Evolutionary conservation across 1,140 invertebrate genomes (phyloP).

Genomic region (Polyergus mexicanus): DNA sequence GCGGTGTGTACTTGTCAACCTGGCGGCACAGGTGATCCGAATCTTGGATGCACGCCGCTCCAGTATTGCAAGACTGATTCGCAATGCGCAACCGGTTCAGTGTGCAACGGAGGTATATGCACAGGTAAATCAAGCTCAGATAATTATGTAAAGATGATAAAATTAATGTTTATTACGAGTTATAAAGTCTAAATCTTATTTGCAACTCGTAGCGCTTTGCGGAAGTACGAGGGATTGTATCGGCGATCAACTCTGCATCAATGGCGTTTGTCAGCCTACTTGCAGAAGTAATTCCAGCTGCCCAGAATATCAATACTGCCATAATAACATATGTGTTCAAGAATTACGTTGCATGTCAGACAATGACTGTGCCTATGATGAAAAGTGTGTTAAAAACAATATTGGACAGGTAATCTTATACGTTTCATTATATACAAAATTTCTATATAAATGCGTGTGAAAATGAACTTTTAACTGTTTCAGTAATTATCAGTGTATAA

Average conservation of each 20-base stretch:
- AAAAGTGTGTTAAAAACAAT: slow-evolving; percentile 90
- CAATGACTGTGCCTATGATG: slow-evolving; percentile 90
- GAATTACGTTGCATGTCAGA: slow-evolving; percentile 91
- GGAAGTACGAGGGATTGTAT: slow-evolving; percentile 93
- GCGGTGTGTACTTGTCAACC: slow-evolving; percentile 93
- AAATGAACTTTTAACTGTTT: slow-evolving; percentile 1
- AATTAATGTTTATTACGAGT: background rate
- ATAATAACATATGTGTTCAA: slow-evolving; percentile 93
- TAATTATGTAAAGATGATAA: background rate
- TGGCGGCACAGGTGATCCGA: slow-evolving; percentile 94
- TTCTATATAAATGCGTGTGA: slow-evolving; percentile 9
- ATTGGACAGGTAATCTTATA: slow-evolving; percentile 88
- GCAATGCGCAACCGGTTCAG: slow-evolving; percentile 93
- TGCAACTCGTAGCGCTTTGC: slow-evolving; percentile 88
- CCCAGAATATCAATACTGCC: slow-evolving; percentile 93
- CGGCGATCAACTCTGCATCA: slow-evolving; percentile 92
- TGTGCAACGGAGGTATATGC: slow-evolving; percentile 94
- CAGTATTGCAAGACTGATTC: slow-evolving; percentile 92
- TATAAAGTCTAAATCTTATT: background rate
- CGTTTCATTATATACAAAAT: background rate
- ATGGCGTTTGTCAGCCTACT: slow-evolving; percentile 92
- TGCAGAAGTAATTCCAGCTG: slow-evolving; percentile 92
- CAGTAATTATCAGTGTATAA: background rate
- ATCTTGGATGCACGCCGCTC: slow-evolving; percentile 92
- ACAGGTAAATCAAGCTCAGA: slow-evolving; percentile 86